Conservation (phyloP, 2,113 vertebrate genomes). For the Ahaetulla prasina region DNA sequence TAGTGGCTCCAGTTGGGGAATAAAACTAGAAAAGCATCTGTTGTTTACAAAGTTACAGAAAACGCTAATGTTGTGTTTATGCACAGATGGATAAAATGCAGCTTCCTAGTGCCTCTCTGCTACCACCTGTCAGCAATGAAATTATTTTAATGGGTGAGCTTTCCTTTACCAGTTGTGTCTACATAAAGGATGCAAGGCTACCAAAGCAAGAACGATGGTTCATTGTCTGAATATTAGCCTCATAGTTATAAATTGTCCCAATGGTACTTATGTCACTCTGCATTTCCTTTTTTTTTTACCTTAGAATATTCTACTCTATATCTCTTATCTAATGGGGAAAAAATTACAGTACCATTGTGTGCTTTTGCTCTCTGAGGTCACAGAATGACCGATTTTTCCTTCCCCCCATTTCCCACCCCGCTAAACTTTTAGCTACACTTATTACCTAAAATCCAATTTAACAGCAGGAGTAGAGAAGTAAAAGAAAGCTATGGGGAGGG, state of each 20-base stretch:
- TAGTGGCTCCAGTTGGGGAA: slow-evolving; percentile 33
- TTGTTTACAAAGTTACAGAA: slow-evolving; percentile 44
- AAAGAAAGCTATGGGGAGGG: not conserved
- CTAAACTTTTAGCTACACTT: not conserved
- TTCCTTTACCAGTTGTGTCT: slow-evolving; percentile 1
- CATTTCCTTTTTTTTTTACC: not conserved
- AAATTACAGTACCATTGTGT: not conserved
- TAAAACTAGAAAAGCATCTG: slow-evolving; percentile 43
- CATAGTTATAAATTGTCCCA: not conserved
- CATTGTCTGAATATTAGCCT: not conserved
- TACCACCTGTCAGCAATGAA: slow-evolving; percentile 25
- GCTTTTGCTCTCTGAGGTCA: not conserved
- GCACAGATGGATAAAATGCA: slow-evolving; percentile 24
- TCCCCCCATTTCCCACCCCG: rapidly evolving
- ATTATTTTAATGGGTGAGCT: slow-evolving; percentile 16
- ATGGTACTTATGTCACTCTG: not conserved
- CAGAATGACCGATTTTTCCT: not conserved
- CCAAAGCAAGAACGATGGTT: not conserved
- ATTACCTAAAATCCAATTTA: not conserved
- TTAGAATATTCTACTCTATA: not conserved
- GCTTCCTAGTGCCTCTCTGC: slow-evolving; percentile 30
- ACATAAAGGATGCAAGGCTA: not conserved
- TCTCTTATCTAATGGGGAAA: not conserved
- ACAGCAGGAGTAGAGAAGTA: not conserved
- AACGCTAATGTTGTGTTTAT: slow-evolving; percentile 30